Evolutionary conservation across 2,797 vertebrate species (phyloP), one percentile per base, ranked within the genome.

Genomic region (Spondyliosoma cantharus): DNA sequence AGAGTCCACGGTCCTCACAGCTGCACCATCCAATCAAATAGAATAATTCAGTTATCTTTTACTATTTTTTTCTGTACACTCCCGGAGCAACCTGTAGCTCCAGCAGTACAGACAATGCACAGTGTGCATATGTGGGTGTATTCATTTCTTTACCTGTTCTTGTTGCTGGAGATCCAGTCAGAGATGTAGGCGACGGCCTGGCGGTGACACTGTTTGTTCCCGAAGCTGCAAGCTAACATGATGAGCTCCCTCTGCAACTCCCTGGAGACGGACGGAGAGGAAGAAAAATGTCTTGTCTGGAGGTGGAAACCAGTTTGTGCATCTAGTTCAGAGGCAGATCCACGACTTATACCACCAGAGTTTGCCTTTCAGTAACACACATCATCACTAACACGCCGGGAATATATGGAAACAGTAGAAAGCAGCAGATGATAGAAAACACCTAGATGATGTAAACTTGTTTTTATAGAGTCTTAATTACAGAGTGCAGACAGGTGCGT

Each of bases 101-200:
- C 48, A 53, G 14, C 29, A 25, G 24, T 9, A 37, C 32, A 37
- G 32, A 32, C 32, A 32, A 29, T 29, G 29, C 6, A 5, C 29
- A 32, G 2, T 74, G 17, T 65, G n/a, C 48, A 37, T 60, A 25
- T 66, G 60, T 64, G 17, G 58, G 37, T 68, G 29, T 71, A 12
- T 54, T 20, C 27, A 32, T 69, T 0, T 24, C 3, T 48, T 60
- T 91, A 98, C 98, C 97, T 94, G 95, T 99, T 99, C 87, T 97
- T 97, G 85, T 99, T 98, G 94, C 97, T 99, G 80, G 97, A 98
- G 94, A 99, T 99, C 98, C 98, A 99, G 59, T 98, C 97, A 0
- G 98, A 99, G 94, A 99, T 98, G 76, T 98, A 95, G 0, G 96
- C 94, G 4, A 97, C 95, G 2, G 98, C 98, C 90, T 99, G 97